Base-by-base conservation (phyloP, 2,888 invertebrate species). In the Cantharis nigra region DNA sequence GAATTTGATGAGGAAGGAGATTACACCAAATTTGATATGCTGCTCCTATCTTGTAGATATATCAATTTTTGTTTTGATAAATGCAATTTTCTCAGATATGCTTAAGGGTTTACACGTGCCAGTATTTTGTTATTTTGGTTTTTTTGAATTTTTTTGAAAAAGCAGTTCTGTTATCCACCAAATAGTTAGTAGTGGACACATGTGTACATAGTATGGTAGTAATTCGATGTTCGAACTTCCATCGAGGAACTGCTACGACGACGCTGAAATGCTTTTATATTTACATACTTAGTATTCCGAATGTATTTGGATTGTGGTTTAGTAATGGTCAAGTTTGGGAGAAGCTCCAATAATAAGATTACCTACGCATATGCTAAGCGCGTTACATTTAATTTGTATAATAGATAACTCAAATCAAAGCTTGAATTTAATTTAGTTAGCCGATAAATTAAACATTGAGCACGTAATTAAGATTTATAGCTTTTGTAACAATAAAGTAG, bases 381-480 rank as follows among this genome's bases (percentile, higher is more conserved):
- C 49, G 49, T 49, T 49, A 49, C 49, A 49, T 49, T n/a, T 49
- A 69, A 70, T 74, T 77, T 74, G 64, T 75, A 63, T 72, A 78
- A 75, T 70, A 75, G 78, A 78, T 78, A 75, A 77, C 77, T 74
- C 49, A 75, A 78, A 78, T 78, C 75, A 78, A 72, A 78, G 69
- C 69, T 69, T 33, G 63, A 70, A 23, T 69, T 75, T 78, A 78
- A 75, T 78, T 78, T 75, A 72, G 79, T 80, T 78, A 77, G 74
- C 67, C 78, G 73, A 77, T 80, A 80, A 80, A 80, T 80, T 78
- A 80, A 77, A 71, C 80, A 75, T 77, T 72, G 69, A 70, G 75
- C 74, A 75, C 72, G 73, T 78, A 78, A 80, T 80, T 80, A 75
- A 75, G 78, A 80, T 80, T 77, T 80, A 80, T 78, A 76, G 80